These are phyloP conservation scores for Camponotus floridanus DNA, from an alignment of 1,140 invertebrate species.

Conservation along the genomic window DNA sequence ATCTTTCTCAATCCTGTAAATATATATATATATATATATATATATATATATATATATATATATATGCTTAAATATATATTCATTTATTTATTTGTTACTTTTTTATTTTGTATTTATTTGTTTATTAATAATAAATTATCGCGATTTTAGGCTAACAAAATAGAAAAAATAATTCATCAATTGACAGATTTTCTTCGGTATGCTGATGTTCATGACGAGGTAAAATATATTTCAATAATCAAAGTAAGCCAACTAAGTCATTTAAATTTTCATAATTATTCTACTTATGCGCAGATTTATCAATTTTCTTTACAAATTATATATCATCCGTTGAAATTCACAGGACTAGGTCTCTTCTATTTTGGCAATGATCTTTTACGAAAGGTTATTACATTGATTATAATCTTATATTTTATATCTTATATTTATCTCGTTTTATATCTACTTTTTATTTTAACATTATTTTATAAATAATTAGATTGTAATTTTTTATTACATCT, in stretches of 20 bases:
- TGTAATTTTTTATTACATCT: not conserved
- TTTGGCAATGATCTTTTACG: not conserved
- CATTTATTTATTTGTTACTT: no score
- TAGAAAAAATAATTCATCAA: constrained; percentile 1
- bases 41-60: no score
- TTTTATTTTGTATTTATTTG: no score
- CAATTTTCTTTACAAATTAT: constrained; percentile 33
- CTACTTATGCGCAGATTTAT: constrained; percentile 1
- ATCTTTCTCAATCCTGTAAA: not conserved
- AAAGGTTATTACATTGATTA: not conserved
- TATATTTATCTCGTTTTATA: not conserved
- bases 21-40: no score
- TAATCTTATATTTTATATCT: no score
- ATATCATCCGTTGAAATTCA: constrained; percentile 9
- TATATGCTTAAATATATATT: no score
- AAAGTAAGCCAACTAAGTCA: not conserved
- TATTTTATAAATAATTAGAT: not conserved
- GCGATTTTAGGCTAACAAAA: constrained; percentile 38
- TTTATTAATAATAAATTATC: constrained; percentile 3
- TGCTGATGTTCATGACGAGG: not conserved
- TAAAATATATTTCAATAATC: not conserved
- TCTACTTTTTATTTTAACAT: not conserved
- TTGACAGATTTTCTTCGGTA: constrained; percentile 7
- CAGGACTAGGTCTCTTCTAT: constrained; percentile 29
- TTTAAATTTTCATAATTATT: not conserved